phyloP scores from a whole-genome alignment of 1,140 invertebrate genomes.

The Lordiphosa stackelbergi region DNA sequence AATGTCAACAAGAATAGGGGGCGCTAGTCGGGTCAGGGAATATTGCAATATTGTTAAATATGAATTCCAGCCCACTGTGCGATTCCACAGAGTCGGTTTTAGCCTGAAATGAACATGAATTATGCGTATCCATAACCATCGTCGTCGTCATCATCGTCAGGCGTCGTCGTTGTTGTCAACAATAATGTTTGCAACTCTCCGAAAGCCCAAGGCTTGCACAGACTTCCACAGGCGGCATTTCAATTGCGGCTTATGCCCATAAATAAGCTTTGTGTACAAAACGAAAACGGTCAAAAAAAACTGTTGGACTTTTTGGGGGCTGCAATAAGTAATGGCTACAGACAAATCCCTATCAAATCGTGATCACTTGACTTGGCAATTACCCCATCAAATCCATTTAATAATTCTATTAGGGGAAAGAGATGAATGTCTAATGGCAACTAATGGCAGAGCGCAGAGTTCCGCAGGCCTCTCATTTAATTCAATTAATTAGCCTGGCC shows the following conservation, averaged over 20 bases:
- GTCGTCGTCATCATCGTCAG: constrained; percentile 26
- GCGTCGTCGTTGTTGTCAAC: constrained; percentile 38
- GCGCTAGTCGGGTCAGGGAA: too few species aligned
- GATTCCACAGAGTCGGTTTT: constrained; percentile 2
- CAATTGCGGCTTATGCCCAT: constrained; percentile 65
- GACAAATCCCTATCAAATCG: constrained; percentile 29
- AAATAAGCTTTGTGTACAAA: constrained; percentile 29
- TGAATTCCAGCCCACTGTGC: constrained; percentile 31
- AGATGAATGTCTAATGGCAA: constrained; percentile 40
- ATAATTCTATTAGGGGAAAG: constrained; percentile 52
- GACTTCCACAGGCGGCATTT: constrained; percentile 46
- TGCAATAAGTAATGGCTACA: background rate
- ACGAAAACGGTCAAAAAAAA: constrained; percentile 26
- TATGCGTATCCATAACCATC: constrained; percentile 51
- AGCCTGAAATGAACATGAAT: constrained; percentile 37
- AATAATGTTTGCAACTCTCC: constrained; percentile 19
- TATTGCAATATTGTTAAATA: too few species aligned
- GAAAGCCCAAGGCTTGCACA: too few species aligned
- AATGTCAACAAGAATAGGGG: too few species aligned
- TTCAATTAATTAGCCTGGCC: constrained; percentile 65
- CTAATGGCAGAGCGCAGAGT: constrained; percentile 29
- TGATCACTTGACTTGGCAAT: constrained; percentile 43
- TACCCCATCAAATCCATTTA: constrained; percentile 40
- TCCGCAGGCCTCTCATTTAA: constrained; percentile 49
- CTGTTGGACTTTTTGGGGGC: constrained; percentile 9